These are phyloP conservation scores for Mythimna pallens DNA, from an alignment of 2,888 invertebrate species.

Conservation along the genomic window DNA sequence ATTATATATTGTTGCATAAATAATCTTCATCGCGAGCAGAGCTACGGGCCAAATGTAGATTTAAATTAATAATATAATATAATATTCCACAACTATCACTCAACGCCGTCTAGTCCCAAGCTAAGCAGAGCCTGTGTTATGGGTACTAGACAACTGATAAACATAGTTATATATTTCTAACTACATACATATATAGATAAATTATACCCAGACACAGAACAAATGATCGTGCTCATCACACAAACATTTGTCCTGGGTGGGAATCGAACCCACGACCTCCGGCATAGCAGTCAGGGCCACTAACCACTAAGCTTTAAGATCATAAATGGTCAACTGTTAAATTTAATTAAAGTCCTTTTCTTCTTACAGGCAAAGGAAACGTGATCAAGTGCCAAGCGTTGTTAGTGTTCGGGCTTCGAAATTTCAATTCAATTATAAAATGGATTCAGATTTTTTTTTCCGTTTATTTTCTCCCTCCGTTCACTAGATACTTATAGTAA, in stretches of 20 bases:
- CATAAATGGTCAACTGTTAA: conserved; percentile 55
- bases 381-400: conserved; percentile 52
- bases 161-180: too few relatives aligned
- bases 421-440: conserved; percentile 50
- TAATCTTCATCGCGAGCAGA: neutral
- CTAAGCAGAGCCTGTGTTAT: too few relatives aligned
- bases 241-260: too few relatives aligned
- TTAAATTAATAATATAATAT: conserved; percentile 17
- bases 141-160: too few relatives aligned
- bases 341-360: conserved; percentile 54
- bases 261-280: too few relatives aligned
- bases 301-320: conserved; percentile 5
- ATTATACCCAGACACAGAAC: too few relatives aligned
- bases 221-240: too few relatives aligned
- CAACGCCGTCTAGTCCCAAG: too few relatives aligned
- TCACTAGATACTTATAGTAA: conserved; percentile 35
- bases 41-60: neutral
- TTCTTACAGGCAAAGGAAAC: conserved; percentile 45
- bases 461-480: neutral
- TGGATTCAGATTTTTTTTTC: conserved; percentile 29
- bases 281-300: too few relatives aligned
- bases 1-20: neutral
- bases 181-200: too few relatives aligned
- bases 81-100: too few relatives aligned
- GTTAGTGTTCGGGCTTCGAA: conserved; percentile 40